A percentile compares a stretch with the other conserved stretches of the same genome.
These are phyloP conservation scores for Mola mola DNA, from an alignment of 2,113 vertebrate species.

Conservation along the genomic window DNA sequence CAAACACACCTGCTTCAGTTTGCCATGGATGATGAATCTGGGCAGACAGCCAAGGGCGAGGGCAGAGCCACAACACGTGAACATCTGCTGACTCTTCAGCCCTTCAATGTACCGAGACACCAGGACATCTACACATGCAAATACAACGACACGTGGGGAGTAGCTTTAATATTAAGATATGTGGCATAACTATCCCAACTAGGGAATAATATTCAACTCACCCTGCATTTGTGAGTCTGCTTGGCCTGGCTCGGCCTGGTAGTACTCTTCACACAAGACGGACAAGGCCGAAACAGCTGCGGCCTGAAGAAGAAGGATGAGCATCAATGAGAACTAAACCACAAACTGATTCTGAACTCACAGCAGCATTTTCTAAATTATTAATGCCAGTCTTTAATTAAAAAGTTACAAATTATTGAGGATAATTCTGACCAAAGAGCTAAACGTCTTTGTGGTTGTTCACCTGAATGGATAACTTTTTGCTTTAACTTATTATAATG, in stretches of 20 bases:
- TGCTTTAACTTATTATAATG: too few relatives aligned
- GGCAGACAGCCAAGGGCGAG: conserved; percentile 91
- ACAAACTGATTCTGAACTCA: too few relatives aligned
- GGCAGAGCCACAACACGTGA: conserved; percentile 89
- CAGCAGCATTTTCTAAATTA: background rate
- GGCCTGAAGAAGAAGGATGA: conserved; percentile 72
- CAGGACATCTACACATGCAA: conserved; percentile 79
- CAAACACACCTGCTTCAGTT: conserved; percentile 86
- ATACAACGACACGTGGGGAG: background rate
- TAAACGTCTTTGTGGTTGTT: too few relatives aligned
- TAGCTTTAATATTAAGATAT: background rate
- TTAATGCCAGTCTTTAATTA: too few relatives aligned
- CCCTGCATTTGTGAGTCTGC: conserved; percentile 82
- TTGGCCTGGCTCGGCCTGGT: conserved; percentile 74
- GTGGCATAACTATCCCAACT: background rate
- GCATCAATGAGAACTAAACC: background rate
- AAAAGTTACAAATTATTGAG: too few relatives aligned
- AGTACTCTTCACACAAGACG: conserved; percentile 87
- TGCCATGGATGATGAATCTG: conserved; percentile 84
- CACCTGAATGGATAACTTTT: too few relatives aligned
- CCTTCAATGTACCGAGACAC: conserved; percentile 83
- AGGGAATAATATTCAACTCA: conserved; percentile 59
- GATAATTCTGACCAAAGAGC: too few relatives aligned
- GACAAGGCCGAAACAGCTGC: conserved; percentile 85
- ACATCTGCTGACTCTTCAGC: conserved; percentile 85